Base-by-base conservation (phyloP, 2,888 invertebrate species). In the Coecobrya sp. region DNA sequence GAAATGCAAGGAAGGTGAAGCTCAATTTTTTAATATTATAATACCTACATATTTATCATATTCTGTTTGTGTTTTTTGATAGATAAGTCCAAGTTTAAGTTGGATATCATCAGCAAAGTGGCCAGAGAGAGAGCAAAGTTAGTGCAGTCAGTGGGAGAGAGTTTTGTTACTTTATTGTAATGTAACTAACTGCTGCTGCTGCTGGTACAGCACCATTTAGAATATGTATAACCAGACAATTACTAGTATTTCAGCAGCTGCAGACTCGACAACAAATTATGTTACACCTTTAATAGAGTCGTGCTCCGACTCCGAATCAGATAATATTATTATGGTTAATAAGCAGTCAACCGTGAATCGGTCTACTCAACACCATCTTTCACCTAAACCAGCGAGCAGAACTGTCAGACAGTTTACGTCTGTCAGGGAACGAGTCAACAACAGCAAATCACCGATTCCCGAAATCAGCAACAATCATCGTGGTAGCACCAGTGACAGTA, bases 241-340 rank as follows among this genome's bases (percentile, higher is more conserved):
- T 30, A 79, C n/a, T 76, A 86, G 81, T 42, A 68, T 89, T 79
- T 79, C 92, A 89, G 85, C 92, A 82, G 86, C 86, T 30, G 89
- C 92, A 73, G 92, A 89, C 86, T 89, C 89, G 19, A 89, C 92
- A 89, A 89, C 92, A 89, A 90, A 86, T 89, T 76, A 76, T 45
- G 76, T 88, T 84, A 73, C 92, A 88, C 85, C 88, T 85, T 88
- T 85, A 91, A 86, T 25, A 92, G 85, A 70, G 59, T 82, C 91
- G 55, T 89, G 89, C 89, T 89, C 82, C 73, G 89, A 85, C 79
- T 89, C 92, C 82, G 86, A 89, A 86, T 73, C 92, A 86, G 92
- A 89, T 89, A 89, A 89, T 82, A 89, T 79, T 86, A 89, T 81
- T 86, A 85, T 89, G 92, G 76, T 86, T 92, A 89, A 88, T 87